phyloP scores from a whole-genome alignment of 1,140 invertebrate species.

The Tetragnatha versicolor region DNA sequence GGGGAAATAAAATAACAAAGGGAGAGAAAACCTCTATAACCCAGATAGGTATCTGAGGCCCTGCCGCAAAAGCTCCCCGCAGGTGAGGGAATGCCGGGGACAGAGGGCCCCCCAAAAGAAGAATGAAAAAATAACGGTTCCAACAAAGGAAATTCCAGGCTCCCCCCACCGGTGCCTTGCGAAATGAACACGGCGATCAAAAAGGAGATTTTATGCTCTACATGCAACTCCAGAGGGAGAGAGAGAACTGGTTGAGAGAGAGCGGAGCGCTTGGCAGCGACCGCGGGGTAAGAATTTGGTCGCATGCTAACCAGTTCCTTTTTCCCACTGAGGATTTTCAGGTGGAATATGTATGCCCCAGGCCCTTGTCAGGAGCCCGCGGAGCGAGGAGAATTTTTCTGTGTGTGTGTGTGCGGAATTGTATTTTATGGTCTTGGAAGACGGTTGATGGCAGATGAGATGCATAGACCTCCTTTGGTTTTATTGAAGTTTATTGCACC shows the following conservation, averaged over 20 bases:
- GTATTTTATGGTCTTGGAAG: too few species aligned
- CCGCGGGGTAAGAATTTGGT: conserved; percentile 1
- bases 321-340: not conserved
- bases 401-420: too few species aligned
- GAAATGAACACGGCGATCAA: conserved; percentile 15
- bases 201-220: conserved; percentile 40
- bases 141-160: conserved; percentile 42
- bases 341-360: not conserved
- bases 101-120: too few species aligned
- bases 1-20: too few species aligned
- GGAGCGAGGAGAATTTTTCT: too few species aligned
- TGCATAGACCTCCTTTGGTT: too few species aligned
- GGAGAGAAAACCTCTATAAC: too few species aligned
- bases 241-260: not conserved
- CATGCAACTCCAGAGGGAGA: not conserved
- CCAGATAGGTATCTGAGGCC: too few species aligned
- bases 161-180: not conserved
- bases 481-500: too few species aligned
- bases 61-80: too few species aligned
- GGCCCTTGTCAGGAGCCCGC: not conserved
- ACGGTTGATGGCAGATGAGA: too few species aligned
- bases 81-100: not conserved
- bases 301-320: too few species aligned
- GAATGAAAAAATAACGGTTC: conserved; percentile 43
- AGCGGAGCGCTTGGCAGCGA: not conserved